Evolutionary conservation across 2,888 invertebrate species (phyloP), one percentile per base, ranked within the genome.

Genomic region (Agapostemon virescens): DNA sequence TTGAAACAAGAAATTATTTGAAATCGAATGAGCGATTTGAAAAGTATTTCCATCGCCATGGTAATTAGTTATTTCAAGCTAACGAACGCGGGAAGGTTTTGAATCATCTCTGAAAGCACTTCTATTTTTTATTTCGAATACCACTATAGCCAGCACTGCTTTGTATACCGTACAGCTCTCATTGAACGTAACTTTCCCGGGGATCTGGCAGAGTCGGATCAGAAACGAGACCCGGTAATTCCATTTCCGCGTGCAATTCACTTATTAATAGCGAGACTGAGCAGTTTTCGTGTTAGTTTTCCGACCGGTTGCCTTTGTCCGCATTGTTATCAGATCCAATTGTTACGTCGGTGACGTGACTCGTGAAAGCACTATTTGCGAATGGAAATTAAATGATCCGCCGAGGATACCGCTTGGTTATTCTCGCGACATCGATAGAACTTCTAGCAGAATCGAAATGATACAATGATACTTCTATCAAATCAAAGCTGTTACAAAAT

Each of bases 311-410:
- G 33, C 23, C 71, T 45, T 63, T 71, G 38, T 45, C 63, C 63
- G 63, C 45, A 71, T 71, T 63, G 33, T 71, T 71, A 71, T 71
- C 71, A 36, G 71, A 71, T 71, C 36, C 63, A 36, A 71, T 71
- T 45, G 61, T 63, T 63, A 42, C 20, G 58, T 61, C 9, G 38
- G 70, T 33, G 30, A 63, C 71, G 58, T 33, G 70, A 45, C 61
- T 38, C 42, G 45, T 5, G 36, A 23, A 26, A 15, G 55, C 26
- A 20, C n/a, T 30, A 45, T 45, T 63, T 23, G 45, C 63, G 63
- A 61, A 63, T 71, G 36, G 36, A 63, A 45, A 20, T 63, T 23
- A 17, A 20, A 36, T 33, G 36, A 42, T 42, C 6, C 45, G 6
- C 17, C 55, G 55, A 15, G 55, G 55, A 26, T 15, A 15, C 55